Evolutionary conservation across 2,113 vertebrate species (phyloP).

Genomic region (Indicator maculatus): DNA sequence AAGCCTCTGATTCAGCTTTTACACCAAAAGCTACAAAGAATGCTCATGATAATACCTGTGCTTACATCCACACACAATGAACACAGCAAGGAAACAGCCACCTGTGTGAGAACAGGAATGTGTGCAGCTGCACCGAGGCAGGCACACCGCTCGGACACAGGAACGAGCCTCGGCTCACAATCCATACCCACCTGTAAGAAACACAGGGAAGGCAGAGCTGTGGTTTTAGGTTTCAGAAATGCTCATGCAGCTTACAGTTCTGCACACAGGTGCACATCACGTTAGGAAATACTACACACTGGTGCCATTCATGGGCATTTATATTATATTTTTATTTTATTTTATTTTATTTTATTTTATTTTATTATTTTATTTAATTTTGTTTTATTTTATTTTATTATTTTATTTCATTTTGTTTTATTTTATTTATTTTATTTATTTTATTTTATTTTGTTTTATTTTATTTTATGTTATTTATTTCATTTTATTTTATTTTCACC

Average conservation of each 20-base stretch:
- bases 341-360: too few relatives aligned
- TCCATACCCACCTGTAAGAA: not conserved
- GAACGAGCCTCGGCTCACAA: not conserved
- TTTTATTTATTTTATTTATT: too few relatives aligned
- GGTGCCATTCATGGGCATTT: not conserved
- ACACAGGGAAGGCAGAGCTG: not conserved
- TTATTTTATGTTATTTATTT: too few relatives aligned
- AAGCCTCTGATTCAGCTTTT: constrained; percentile 9
- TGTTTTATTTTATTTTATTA: too few relatives aligned
- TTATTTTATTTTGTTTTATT: not conserved
- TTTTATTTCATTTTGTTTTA: too few relatives aligned
- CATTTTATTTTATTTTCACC: not conserved
- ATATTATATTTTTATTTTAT: constrained; percentile 45
- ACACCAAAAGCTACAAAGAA: not conserved
- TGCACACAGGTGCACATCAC: not conserved
- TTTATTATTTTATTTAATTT: too few relatives aligned
- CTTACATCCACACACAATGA: not conserved
- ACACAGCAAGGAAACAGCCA: not conserved
- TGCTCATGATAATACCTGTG: not conserved
- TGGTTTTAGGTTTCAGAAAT: not conserved
- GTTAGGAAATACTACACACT: not conserved
- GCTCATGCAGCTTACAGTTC: not conserved
- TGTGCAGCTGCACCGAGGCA: not conserved
- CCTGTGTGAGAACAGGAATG: not conserved
- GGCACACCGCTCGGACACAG: not conserved